phyloP scores from a whole-genome alignment of 53 echinoderm and acorn worm genomes.

The Echinarachnius parma region DNA sequence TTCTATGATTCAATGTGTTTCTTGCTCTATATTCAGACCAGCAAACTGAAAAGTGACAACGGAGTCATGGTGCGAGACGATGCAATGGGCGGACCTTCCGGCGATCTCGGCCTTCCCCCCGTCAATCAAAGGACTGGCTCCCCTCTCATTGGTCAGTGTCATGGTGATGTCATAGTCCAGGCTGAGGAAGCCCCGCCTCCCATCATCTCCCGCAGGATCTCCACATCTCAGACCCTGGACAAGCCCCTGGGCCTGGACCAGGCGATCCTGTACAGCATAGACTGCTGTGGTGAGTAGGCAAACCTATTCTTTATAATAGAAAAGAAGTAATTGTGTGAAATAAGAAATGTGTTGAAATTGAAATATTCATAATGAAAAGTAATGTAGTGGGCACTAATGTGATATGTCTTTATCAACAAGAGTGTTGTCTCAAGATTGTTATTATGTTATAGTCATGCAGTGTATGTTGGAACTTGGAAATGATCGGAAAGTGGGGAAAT shows the following conservation, averaged over 20 bases:
- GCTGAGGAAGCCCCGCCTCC: slow-evolving; percentile 86
- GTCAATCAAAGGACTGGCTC: slow-evolving; percentile 55
- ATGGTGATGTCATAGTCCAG: slow-evolving; percentile 55
- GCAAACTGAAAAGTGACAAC: slow-evolving; percentile 61
- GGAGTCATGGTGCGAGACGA: slow-evolving; percentile 45
- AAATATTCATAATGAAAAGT: too few species aligned
- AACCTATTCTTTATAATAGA: too few species aligned
- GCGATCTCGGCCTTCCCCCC: slow-evolving; percentile 31
- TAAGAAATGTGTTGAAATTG: too few species aligned
- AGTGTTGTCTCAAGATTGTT: too few species aligned
- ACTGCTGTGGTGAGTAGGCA: slow-evolving; percentile 84
- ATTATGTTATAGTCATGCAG: too few species aligned
- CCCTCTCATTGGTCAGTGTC: slow-evolving; percentile 68
- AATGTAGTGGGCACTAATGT: too few species aligned
- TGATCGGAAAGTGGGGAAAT: too few species aligned
- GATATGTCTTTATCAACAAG: too few species aligned
- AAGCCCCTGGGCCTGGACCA: slow-evolving; percentile 84
- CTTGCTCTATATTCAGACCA: too few species aligned
- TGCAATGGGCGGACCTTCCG: slow-evolving; percentile 31
- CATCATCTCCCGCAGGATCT: slow-evolving; percentile 77
- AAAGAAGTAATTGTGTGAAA: too few species aligned
- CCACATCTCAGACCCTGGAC: slow-evolving; percentile 77
- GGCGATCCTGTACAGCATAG: slow-evolving; percentile 95
- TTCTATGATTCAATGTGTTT: too few species aligned
- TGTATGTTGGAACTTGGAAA: too few species aligned